Conservation (phyloP, 2,888 invertebrate species). For the Quadroppia sp. region DNA sequence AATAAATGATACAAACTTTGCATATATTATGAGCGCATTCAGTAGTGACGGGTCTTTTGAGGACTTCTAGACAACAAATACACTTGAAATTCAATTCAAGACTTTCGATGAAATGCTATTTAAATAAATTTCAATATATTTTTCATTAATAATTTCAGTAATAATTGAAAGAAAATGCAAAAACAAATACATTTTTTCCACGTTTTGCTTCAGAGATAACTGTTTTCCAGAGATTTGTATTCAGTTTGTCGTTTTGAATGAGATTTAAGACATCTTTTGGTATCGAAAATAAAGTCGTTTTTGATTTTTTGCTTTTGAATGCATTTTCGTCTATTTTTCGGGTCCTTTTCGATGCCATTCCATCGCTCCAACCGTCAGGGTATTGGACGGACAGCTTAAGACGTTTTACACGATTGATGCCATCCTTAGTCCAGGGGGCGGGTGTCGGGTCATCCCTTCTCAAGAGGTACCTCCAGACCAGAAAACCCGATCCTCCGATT, state of each 20-base stretch:
- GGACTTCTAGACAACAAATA: constrained; percentile 72
- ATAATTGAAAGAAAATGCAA: too few relatives aligned
- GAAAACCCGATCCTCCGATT: constrained; percentile 65
- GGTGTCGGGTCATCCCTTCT: constrained; percentile 71
- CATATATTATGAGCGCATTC: constrained; percentile 72
- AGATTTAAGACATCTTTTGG: constrained; percentile 53
- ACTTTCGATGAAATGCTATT: constrained; percentile 61
- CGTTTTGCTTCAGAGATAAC: constrained; percentile 55
- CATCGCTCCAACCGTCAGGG: constrained; percentile 27
- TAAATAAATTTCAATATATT: neutral
- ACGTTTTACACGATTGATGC: constrained; percentile 57
- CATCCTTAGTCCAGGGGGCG: constrained; percentile 72
- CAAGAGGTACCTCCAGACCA: constrained; percentile 73
- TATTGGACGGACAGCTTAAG: constrained; percentile 52
- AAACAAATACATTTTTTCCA: constrained; percentile 39
- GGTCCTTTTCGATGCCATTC: constrained; percentile 27
- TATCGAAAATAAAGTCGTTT: constrained; percentile 53
- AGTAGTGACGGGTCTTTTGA: constrained; percentile 67
- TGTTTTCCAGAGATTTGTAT: constrained; percentile 66
- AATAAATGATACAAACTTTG: constrained; percentile 56
- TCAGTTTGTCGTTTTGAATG: constrained; percentile 60
- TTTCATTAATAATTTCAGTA: neutral
- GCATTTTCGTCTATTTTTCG: constrained; percentile 33
- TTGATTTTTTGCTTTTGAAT: constrained; percentile 49
- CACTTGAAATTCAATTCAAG: constrained; percentile 68